Evolutionary conservation across 2,113 vertebrate genomes (phyloP).

Genomic region (Pelmatolapia mariae): DNA sequence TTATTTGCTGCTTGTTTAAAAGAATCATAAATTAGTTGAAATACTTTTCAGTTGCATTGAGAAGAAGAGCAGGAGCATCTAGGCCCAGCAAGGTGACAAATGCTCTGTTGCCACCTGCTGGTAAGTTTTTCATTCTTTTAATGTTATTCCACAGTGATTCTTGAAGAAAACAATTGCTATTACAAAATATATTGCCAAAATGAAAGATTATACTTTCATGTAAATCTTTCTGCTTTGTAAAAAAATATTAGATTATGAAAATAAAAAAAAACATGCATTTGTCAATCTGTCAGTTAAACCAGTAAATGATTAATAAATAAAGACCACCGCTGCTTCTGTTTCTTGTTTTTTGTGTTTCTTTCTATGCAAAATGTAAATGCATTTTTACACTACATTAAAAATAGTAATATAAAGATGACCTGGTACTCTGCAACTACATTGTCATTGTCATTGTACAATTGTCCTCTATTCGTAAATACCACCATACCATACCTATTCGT

Average conservation of each 20-base stretch:
- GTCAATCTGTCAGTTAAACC: neutral
- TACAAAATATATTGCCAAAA: neutral
- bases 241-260: neutral
- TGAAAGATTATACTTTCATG: neutral
- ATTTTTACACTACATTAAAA: neutral
- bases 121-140: neutral
- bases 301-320: neutral
- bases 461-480: neutral
- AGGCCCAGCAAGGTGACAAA: neutral
- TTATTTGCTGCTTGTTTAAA: neutral
- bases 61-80: neutral
- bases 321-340: neutral
- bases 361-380: neutral
- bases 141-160: neutral
- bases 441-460: neutral
- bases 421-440: neutral
- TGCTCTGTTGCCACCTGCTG: neutral
- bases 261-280: neutral
- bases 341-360: neutral
- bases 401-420: neutral
- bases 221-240: fast-evolving
- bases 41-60: neutral
- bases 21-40: neutral
- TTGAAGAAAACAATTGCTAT: neutral
- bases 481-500: neutral